These are phyloP conservation scores for Orthosia incerta DNA, from an alignment of 2,888 invertebrate species.

Conservation along the genomic window DNA sequence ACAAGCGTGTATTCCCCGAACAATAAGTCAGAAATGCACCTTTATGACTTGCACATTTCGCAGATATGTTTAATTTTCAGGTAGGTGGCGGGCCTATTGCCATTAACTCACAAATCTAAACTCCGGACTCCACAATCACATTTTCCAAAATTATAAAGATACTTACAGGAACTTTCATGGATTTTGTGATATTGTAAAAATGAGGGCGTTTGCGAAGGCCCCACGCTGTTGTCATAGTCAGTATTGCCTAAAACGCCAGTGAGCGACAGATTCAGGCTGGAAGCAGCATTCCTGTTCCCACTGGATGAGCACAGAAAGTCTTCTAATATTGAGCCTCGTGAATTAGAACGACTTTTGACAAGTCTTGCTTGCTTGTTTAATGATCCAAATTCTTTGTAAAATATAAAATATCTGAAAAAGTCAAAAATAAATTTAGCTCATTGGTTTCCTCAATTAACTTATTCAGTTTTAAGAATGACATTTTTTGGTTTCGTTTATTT, in stretches of 20 bases:
- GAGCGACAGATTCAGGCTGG: slow-evolving; percentile 78
- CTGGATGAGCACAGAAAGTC: slow-evolving; percentile 77
- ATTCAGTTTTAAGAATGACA: background rate
- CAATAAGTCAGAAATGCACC: too few relatives aligned
- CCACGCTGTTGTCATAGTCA: slow-evolving; percentile 77
- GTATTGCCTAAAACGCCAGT: slow-evolving; percentile 75
- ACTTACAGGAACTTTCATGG: slow-evolving; percentile 86
- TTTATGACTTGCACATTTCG: too few relatives aligned
- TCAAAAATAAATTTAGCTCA: background rate
- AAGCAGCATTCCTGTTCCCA: slow-evolving; percentile 71
- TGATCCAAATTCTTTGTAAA: slow-evolving; percentile 90
- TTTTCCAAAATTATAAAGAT: slow-evolving; percentile 9
- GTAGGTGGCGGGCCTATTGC: too few relatives aligned
- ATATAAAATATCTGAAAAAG: slow-evolving; percentile 89
- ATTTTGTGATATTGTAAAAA: slow-evolving; percentile 79
- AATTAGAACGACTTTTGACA: slow-evolving; percentile 87
- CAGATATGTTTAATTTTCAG: too few relatives aligned
- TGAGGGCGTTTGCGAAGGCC: slow-evolving; percentile 72
- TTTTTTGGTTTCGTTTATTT: background rate
- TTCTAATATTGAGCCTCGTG: slow-evolving; percentile 87
- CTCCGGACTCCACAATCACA: too few relatives aligned
- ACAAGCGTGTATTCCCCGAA: too few relatives aligned
- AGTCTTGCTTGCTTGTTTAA: slow-evolving; percentile 87
- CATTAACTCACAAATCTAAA: too few relatives aligned
- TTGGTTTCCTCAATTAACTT: background rate